Percentiles rank a stretch among this genome's conserved stretches.
phyloP scores from a whole-genome alignment of 2,888 invertebrate genomes.

The Blomia tropicalis region DNA sequence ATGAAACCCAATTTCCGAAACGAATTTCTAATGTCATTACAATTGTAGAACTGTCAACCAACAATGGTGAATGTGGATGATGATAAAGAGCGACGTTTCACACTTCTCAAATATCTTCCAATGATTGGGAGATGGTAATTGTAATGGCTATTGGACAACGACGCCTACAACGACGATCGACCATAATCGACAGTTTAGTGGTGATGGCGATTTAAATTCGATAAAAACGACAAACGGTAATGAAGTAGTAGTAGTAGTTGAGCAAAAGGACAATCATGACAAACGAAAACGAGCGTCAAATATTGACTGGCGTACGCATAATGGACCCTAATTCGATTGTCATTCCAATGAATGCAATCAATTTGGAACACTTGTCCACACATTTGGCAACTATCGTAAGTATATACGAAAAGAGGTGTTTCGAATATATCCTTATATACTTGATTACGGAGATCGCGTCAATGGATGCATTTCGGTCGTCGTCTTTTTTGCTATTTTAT shows the following conservation, averaged over 20 bases:
- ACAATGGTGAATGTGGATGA: no score
- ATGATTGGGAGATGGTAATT: no score
- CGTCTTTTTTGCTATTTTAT: no score
- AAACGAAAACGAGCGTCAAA: background rate
- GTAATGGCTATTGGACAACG: conserved; percentile 11
- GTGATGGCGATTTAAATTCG: conserved; percentile 9
- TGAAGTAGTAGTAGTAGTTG: no score
- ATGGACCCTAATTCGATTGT: background rate
- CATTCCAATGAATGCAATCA: conserved; percentile 6
- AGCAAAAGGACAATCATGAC: background rate
- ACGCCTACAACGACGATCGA: background rate
- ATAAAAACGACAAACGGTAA: conserved; percentile 3
- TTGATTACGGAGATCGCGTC: no score
- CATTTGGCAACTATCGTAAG: background rate
- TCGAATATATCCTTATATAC: no score
- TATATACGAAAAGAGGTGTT: background rate
- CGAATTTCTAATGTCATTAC: background rate
- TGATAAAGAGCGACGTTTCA: no score
- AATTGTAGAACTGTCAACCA: background rate
- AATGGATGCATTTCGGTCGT: no score
- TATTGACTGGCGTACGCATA: background rate
- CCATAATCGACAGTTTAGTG: conserved; percentile 7
- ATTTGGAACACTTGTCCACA: conserved; percentile 1
- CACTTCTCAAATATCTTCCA: background rate
- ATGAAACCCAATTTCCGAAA: no score